These are phyloP conservation scores for Epinotia demarniana DNA, from an alignment of 2,888 invertebrate genomes.

Conservation along the genomic window DNA sequence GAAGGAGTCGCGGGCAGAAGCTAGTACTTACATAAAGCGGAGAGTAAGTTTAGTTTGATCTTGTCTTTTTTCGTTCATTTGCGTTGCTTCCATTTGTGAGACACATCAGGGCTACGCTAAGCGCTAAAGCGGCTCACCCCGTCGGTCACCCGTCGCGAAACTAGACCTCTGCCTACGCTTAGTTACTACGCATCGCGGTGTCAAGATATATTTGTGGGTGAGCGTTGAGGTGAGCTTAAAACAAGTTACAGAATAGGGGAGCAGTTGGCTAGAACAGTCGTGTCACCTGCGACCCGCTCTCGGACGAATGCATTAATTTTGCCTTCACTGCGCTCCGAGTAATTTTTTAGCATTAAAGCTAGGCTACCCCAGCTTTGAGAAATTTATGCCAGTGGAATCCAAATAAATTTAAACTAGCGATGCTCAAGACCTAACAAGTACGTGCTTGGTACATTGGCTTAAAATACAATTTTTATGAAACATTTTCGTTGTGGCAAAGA, in stretches of 20 bases:
- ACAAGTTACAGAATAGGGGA: no score
- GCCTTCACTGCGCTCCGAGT: slow-evolving; percentile 54
- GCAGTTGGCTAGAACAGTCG: slow-evolving; percentile 35
- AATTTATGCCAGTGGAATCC: slow-evolving; percentile 55
- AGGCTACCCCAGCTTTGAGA: slow-evolving; percentile 53
- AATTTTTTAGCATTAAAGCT: slow-evolving; percentile 64
- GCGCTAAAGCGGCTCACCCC: no score
- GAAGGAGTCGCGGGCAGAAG: no score
- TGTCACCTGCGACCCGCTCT: slow-evolving; percentile 51
- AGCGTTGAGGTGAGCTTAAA: no score
- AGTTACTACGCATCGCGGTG: no score
- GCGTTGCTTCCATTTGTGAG: slow-evolving; percentile 31
- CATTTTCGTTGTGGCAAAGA: background rate
- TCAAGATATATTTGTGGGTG: no score
- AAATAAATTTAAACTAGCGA: slow-evolving; percentile 32
- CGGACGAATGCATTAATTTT: slow-evolving; percentile 58
- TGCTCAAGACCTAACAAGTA: slow-evolving; percentile 10
- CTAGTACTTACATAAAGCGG: no score
- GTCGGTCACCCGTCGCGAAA: no score
- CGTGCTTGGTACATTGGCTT: background rate
- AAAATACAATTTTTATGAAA: slow-evolving; percentile 24
- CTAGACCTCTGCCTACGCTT: no score
- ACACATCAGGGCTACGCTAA: no score
- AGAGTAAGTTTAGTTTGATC: slow-evolving; percentile 4
- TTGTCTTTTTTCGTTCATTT: slow-evolving; percentile 35